phyloP scores from a whole-genome alignment of 2,797 vertebrate genomes.

The Pteropus rufus region DNA sequence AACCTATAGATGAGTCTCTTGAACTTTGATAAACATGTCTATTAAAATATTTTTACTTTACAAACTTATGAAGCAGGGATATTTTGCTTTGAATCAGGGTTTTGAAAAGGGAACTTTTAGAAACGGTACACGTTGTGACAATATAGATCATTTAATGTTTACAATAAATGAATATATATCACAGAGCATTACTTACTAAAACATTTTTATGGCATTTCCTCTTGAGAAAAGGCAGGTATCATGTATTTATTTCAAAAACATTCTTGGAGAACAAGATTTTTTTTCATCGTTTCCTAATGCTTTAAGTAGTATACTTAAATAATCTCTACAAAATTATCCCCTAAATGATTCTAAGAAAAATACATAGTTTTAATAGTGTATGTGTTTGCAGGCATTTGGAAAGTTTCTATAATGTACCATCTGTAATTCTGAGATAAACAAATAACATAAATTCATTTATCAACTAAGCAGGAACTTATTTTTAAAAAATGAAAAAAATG shows the following conservation, averaged over 20 bases:
- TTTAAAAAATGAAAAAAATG: constrained; percentile 12
- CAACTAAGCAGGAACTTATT: neutral
- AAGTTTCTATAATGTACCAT: neutral
- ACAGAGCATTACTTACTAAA: neutral
- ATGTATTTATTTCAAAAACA: neutral
- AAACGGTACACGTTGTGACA: neutral
- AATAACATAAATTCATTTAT: neutral
- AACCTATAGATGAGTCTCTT: neutral
- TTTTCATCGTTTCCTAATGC: neutral
- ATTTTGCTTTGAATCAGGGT: neutral
- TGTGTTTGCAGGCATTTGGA: neutral
- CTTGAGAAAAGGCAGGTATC: neutral
- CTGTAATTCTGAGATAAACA: constrained; percentile 36
- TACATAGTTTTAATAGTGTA: neutral
- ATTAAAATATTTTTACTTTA: neutral
- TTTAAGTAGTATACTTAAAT: neutral
- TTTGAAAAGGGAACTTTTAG: neutral
- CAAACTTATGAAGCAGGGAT: neutral
- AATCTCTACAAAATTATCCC: neutral
- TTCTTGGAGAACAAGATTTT: neutral
- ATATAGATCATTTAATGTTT: neutral
- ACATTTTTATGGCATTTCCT: neutral
- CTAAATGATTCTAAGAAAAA: neutral
- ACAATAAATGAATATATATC: neutral
- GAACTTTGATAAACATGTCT: neutral